phyloP scores from a whole-genome alignment of 2,888 invertebrate genomes.

The Caenorhabditis sinica region DNA sequence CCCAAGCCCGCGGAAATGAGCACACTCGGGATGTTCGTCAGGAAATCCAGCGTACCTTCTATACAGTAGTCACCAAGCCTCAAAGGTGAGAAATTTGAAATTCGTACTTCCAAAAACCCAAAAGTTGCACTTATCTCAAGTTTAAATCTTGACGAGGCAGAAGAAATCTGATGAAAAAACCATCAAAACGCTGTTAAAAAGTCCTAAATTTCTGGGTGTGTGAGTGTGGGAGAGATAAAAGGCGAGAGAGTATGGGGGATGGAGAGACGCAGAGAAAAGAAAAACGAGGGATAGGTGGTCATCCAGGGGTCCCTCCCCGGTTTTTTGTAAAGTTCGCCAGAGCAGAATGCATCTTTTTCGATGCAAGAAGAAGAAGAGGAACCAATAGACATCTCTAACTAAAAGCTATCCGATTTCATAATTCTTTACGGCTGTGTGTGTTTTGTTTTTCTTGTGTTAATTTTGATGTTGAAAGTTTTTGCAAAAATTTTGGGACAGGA shows the following conservation, averaged over 20 bases:
- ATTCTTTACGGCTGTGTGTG: too few relatives aligned
- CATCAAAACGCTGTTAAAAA: too few relatives aligned
- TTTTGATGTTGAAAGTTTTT: too few relatives aligned
- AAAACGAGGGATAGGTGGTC: not conserved
- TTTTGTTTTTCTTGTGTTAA: too few relatives aligned
- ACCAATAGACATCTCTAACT: too few relatives aligned
- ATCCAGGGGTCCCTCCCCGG: not conserved
- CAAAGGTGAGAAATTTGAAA: conserved; percentile 32
- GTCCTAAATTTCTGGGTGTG: not conserved
- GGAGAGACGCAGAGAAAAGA: conserved; percentile 20
- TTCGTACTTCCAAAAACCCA: not conserved
- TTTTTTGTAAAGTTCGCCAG: conserved; percentile 41
- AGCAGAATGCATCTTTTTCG: not conserved
- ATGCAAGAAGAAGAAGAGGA: not conserved
- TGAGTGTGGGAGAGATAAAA: not conserved
- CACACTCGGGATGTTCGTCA: conserved; percentile 29
- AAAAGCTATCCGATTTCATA: too few relatives aligned
- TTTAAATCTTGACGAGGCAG: not conserved
- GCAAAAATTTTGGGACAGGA: too few relatives aligned
- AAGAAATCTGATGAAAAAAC: too few relatives aligned
- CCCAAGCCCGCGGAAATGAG: conserved; percentile 54
- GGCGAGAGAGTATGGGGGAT: not conserved
- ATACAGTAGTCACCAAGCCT: conserved; percentile 56
- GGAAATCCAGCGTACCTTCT: conserved; percentile 53
- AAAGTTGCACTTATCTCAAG: not conserved